Evolutionary conservation across 2,113 vertebrate genomes (phyloP), one percentile per base, ranked within the genome.

Genomic region (Phalacrocorax pelagicus): DNA sequence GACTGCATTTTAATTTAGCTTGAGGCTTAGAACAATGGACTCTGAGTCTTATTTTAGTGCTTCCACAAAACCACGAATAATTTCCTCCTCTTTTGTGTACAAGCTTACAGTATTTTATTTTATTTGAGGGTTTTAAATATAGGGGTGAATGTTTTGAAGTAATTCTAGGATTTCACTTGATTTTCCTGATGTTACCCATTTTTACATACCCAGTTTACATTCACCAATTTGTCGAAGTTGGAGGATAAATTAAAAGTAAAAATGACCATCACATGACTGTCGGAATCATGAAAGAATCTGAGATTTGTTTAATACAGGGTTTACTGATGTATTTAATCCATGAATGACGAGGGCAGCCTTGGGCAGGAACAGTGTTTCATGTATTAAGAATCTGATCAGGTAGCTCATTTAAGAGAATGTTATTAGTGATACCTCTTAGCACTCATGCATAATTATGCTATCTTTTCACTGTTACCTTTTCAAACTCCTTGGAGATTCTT

Each of bases 231-330:
- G 6, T 36, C 9, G 7, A 57, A 86, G 32, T 47, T 91, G 58
- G 29, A 74, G 73, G 59, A 85, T 36, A 81, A 84, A 38, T 71
- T 9, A 69, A 73, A 78, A 65, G 40, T 88, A 93, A 73, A 92
- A 97, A 69, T 96, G 87, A 80, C 66, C 73, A 92, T 97, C 67
- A 71, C 44, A 19, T 91, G 69, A 86, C 54, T 89, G 78, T 84
- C 57, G 34, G 65, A 88, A 96, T 91, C 51, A 90, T 8, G 18
- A 88, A 96, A 94, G 78, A 96, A 92, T 95, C 67, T 89, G 92
- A 94, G 67, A 63, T 96, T 96, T 96, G 55, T 93, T 97, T 93
- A 94, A 88, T 70, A 91, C 44, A 94, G 65, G 93, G 57, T 95
- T 92, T 71, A 66, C 15, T 96, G 85, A 88, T 38, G 51, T 84